A percentile compares a stretch with the other conserved stretches of the same genome.
Evolutionary conservation across 2,888 invertebrate species (phyloP).

Genomic region (Heliconius ismenius): DNA sequence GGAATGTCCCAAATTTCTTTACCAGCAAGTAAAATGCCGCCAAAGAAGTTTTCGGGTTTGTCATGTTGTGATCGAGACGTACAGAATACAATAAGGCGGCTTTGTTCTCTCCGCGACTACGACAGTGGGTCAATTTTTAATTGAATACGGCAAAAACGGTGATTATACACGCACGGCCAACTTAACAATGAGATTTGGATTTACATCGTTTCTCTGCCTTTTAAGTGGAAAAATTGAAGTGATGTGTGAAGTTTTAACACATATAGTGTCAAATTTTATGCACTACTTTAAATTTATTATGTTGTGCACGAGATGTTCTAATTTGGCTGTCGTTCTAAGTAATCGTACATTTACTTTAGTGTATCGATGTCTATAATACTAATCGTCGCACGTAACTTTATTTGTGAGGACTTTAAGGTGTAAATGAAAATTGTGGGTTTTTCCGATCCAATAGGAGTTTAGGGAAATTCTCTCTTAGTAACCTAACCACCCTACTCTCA

Average conservation of each 20-base stretch:
- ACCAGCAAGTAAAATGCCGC: conserved; percentile 37
- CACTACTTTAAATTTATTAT: conserved; percentile 38
- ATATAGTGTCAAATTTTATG: conserved; percentile 45
- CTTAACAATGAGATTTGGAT: conserved; percentile 59
- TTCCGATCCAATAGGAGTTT: neutral
- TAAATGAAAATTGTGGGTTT: neutral
- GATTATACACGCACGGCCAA: conserved; percentile 75
- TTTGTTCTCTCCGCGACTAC: conserved; percentile 56
- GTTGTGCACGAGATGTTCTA: conserved; percentile 4
- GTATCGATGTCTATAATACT: neutral
- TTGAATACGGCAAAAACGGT: conserved; percentile 73
- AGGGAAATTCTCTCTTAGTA: too few relatives aligned
- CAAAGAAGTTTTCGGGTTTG: conserved; percentile 48
- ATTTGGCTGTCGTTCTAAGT: conserved; percentile 12
- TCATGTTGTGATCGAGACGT: conserved; percentile 49
- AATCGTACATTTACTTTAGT: neutral
- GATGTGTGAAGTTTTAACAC: conserved; percentile 36
- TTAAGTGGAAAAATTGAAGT: conserved; percentile 42
- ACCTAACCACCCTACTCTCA: too few relatives aligned
- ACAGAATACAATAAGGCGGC: conserved; percentile 48
- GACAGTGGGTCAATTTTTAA: conserved; percentile 76
- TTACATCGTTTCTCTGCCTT: conserved; percentile 52
- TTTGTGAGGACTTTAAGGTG: neutral
- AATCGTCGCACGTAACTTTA: neutral
- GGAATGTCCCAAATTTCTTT: conserved; percentile 36